Base-by-base conservation (phyloP, 2,888 invertebrate species). In the Seladonia tumulorum region DNA sequence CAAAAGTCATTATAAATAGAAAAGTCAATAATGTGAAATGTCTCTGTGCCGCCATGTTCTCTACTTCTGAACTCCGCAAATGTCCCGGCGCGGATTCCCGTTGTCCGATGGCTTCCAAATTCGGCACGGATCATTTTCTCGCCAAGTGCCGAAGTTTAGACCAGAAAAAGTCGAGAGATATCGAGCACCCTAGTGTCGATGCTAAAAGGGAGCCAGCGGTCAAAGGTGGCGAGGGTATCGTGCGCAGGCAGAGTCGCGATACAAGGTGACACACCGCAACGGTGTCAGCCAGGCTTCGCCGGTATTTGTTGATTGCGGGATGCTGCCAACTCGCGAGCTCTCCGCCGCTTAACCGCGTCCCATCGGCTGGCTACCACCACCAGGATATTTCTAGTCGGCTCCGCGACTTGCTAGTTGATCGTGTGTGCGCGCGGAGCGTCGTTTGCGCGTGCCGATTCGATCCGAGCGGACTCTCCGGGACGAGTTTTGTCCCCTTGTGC, bases 301-400 rank as follows among this genome's bases (percentile, higher is more conserved):
- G 86, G 86, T 86, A 83, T 83, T 82, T 79, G 72, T 74, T 72
- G 83, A 87, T 90, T 68, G 87, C 90, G 89, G 88, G 90, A 91
- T 90, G 88, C 83, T 91, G 91, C 91, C 91, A 91, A 91, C 83
- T 88, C 72, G 70, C 79, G 70, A 71, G 66, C 76, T 68, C 70
- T 71, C 72, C 71, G 74, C 81, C 73, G 68, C 66, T 75, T 75
- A 82, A 85, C 82, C 83, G 71, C 84, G 81, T 72, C 80, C 72
- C 81, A 79, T 82, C 82, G 70, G 73, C 78, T 77, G 70, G 63
- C 86, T 83, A 85, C 86, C 86, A 83, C 83, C 78, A 84, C 81
- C 79, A 77, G 84, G 90, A 90, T 91, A 91, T 91, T 91, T 91
- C 91, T 91, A 91, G 91, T 87, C 87, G 82, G 81, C 71, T 88